Percentiles rank a stretch among this genome's conserved stretches.
Conservation (phyloP, 2,113 vertebrate genomes). For the Ptilorrhoa leucosticta region DNA sequence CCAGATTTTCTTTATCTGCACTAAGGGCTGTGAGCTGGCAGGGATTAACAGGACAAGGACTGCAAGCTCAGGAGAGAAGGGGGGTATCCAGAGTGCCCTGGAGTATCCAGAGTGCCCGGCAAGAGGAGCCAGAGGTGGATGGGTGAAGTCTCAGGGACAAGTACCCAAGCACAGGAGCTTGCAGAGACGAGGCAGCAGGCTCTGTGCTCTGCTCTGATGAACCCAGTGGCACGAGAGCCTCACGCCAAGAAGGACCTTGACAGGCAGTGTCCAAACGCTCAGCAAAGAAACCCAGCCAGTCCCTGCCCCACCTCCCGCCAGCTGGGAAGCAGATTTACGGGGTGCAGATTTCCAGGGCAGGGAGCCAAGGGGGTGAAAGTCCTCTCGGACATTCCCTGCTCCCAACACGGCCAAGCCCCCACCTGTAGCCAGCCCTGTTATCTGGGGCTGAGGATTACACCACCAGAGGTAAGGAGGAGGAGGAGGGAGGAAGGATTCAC, state of each 20-base stretch:
- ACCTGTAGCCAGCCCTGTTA: neutral
- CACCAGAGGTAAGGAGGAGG: neutral
- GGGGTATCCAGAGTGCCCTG: neutral
- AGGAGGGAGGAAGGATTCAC: neutral
- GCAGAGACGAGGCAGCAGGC: neutral
- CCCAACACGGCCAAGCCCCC: fast-evolving
- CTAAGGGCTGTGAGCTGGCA: neutral
- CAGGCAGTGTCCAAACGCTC: neutral
- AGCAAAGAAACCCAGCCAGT: neutral
- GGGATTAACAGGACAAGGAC: neutral
- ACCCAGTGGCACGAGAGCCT: neutral
- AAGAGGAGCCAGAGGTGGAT: neutral
- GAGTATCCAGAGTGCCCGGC: neutral
- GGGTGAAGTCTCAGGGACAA: neutral
- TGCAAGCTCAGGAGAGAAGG: neutral
- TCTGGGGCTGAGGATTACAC: neutral
- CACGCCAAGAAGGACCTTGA: fast-evolving
- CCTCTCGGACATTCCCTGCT: neutral
- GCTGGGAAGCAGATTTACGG: neutral
- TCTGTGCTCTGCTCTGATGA: neutral
- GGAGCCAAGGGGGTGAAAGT: neutral
- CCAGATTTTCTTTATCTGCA: neutral
- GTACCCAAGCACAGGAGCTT: neutral
- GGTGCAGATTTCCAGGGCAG: neutral
- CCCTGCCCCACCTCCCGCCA: neutral